A percentile compares a stretch with the other conserved stretches of the same genome.
phyloP scores from a whole-genome alignment of 23 tunicate species.

The Styela plicata region DNA sequence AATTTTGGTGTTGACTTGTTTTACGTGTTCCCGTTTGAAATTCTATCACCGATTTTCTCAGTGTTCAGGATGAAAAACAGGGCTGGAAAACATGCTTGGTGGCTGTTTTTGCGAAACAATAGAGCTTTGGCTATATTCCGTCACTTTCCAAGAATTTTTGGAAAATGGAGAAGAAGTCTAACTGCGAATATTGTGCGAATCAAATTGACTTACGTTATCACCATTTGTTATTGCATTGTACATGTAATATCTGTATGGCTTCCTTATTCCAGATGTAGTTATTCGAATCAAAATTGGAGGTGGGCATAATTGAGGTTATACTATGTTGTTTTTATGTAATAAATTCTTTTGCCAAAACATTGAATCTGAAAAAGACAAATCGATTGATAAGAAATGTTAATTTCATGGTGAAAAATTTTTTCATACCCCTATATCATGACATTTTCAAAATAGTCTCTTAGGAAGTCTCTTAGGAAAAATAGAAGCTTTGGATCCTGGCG shows the following conservation, averaged over 20 bases:
- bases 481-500: too few relatives aligned
- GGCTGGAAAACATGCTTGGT: slow-evolving; percentile 17
- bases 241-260: not conserved
- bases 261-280: not conserved
- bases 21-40: slow-evolving; percentile 64
- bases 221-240: not conserved
- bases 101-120: slow-evolving; percentile 59
- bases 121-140: slow-evolving; percentile 49
- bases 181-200: not conserved
- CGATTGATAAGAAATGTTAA: too few relatives aligned
- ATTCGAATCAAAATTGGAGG: not conserved
- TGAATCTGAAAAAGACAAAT: too few relatives aligned
- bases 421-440: too few relatives aligned
- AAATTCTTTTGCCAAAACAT: too few relatives aligned
- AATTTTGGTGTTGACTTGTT: slow-evolving; percentile 62
- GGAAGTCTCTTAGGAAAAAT: too few relatives aligned
- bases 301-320: too few relatives aligned
- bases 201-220: not conserved
- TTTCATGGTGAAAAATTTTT: too few relatives aligned
- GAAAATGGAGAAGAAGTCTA: slow-evolving; percentile 39
- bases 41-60: slow-evolving; percentile 48
- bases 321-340: too few relatives aligned
- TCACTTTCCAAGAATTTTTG: slow-evolving; percentile 55
- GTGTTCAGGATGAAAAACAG: slow-evolving; percentile 22
- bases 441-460: too few relatives aligned